These are phyloP conservation scores for Trypoxylus dichotomus DNA, from an alignment of 1,140 invertebrate genomes.

Conservation along the genomic window DNA sequence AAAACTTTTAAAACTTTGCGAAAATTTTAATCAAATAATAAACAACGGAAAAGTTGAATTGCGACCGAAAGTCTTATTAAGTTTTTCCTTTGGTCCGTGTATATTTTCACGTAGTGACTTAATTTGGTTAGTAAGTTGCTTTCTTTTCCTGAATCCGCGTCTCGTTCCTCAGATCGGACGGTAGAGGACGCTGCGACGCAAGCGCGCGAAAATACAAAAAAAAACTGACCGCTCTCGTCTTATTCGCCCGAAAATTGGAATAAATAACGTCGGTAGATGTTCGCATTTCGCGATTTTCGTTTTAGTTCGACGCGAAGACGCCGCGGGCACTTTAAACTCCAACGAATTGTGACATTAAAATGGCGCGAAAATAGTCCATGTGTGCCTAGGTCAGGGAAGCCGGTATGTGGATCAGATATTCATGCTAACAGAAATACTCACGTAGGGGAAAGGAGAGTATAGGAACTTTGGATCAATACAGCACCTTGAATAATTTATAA, in stretches of 20 bases:
- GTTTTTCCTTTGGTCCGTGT: neutral
- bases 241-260: neutral
- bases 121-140: conserved; percentile 4
- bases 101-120: conserved; percentile 3
- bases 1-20: neutral
- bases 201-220: neutral
- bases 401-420: conserved; percentile 30
- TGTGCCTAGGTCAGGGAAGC: conserved; percentile 31
- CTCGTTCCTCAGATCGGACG: neutral
- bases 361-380: conserved; percentile 26
- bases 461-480: conserved; percentile 48
- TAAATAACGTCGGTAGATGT: neutral
- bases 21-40: conserved; percentile 25
- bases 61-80: neutral
- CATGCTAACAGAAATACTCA: conserved; percentile 35
- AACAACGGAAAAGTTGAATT: conserved; percentile 3
- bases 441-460: conserved; percentile 41
- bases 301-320: neutral
- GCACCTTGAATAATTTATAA: conserved; percentile 51
- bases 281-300: neutral
- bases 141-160: neutral
- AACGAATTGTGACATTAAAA: conserved; percentile 30
- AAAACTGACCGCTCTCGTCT: neutral
- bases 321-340: neutral
- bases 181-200: neutral